Base-by-base conservation (phyloP, 2,888 invertebrate genomes). In the Xestia sexstrigata region DNA sequence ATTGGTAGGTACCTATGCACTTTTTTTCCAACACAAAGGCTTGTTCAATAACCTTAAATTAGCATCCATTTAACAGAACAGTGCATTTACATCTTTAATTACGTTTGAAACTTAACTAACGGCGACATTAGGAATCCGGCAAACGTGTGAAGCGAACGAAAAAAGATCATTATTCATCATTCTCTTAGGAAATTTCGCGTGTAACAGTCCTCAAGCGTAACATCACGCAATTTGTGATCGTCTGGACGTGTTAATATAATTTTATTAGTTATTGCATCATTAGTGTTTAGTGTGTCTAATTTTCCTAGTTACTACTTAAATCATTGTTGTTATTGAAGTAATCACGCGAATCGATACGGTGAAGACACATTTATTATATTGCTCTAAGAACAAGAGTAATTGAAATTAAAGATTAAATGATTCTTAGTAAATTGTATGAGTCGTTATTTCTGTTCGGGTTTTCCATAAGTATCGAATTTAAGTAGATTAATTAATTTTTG, bases 191-290 rank as follows among this genome's bases (percentile, higher is more conserved):
- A 78, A 66, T 70, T 82, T 79, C 49, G 75, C 78, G 80, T 83
- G 67, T 2, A 80, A 55, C 13, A 42, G 74, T 45, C 70, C 30
- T 78, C 70, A 80, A 55, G 83, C 83, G 78, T 77, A 68, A 66
- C 72, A 42, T n/a, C 87, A 87, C 81, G 87, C 83, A 73, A 85
- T 58, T 79, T 68, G 63, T 85, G 74, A 82, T 85, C 73, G 82
- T 35, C 73, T 69, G 42, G 55, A 66, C 70, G 70, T 42, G 68
- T 66, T 62, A 49, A 52, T 70, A 30, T 15, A 30, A 74, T 66
- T 83, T 74, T 65, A 65, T 70, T 69, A 58, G 35, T 62, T 78
- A 74, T 82, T 74, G 49, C 83, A 78, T 82, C 78, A 77, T 81
- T 81, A 77, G 15, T 17, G 52, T 23, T 62, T 62, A 39, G 42